Percentiles rank a stretch among this genome's conserved stretches.
phyloP scores from a whole-genome alignment of 2,113 vertebrate genomes.

The Illadopsis cleaveri region DNA sequence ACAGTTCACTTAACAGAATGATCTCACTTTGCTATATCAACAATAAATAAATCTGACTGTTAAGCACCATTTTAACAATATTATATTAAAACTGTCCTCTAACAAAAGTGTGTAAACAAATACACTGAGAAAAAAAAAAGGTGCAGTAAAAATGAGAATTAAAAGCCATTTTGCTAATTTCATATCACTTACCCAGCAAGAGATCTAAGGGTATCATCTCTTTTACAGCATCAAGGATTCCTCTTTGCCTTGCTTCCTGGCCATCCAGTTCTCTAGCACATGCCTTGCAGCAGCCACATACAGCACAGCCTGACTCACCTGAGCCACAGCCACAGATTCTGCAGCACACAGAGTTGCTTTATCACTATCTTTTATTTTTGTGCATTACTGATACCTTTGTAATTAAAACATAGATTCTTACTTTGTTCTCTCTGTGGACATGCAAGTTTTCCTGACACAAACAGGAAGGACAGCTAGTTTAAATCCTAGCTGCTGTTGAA shows the following conservation, averaged over 20 bases:
- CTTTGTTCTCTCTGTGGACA: background rate
- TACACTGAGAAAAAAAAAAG: background rate
- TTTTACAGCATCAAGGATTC: constrained; percentile 98
- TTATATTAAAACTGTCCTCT: background rate
- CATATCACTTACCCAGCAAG: constrained; percentile 82
- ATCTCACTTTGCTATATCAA: background rate
- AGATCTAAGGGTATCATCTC: constrained; percentile 99
- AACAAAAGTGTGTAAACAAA: background rate
- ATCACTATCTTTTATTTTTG: background rate
- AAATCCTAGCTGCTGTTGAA: background rate
- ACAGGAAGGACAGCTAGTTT: background rate
- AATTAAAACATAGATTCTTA: background rate
- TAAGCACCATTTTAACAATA: background rate
- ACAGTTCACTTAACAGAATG: background rate
- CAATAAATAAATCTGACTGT: background rate
- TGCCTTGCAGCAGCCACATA: constrained; percentile 97
- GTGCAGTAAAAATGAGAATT: background rate
- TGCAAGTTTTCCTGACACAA: background rate
- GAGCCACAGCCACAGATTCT: constrained; percentile 99
- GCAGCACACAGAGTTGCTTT: constrained; percentile 10
- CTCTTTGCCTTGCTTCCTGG: constrained; percentile 95
- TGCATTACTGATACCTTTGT: background rate
- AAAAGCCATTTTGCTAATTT: background rate
- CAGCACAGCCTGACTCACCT: constrained; percentile 95
- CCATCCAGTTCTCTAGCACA: constrained; percentile 97